These are phyloP conservation scores for Steatocranus sp. DNA, from an alignment of 2,797 vertebrate species.

Conservation along the genomic window DNA sequence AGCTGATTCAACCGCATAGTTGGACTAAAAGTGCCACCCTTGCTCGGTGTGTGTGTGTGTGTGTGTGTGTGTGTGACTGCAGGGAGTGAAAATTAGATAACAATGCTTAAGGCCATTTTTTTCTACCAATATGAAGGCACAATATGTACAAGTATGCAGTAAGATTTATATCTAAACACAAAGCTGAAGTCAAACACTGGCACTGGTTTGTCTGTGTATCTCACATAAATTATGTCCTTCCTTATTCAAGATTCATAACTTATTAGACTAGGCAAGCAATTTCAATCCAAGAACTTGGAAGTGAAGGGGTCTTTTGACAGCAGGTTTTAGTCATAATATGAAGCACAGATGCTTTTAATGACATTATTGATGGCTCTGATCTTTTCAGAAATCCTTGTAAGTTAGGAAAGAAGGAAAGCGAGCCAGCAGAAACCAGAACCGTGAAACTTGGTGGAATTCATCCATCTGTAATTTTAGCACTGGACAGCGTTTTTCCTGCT, in stretches of 20 bases:
- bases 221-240: background rate
- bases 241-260: background rate
- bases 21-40: constrained; percentile 67
- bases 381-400: background rate
- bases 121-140: background rate
- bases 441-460: background rate
- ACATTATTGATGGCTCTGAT: background rate
- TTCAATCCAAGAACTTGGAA: background rate
- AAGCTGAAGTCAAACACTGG: background rate
- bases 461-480: background rate
- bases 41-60: background rate
- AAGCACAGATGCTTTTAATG: background rate
- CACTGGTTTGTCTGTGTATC: background rate
- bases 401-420: background rate
- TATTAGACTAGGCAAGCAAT: background rate
- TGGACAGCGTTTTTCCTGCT: background rate
- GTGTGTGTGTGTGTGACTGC: too few species aligned
- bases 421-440: background rate
- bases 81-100: background rate
- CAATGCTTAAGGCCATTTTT: background rate
- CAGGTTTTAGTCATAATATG: background rate
- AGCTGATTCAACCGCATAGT: constrained; percentile 71
- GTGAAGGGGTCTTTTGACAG: background rate
- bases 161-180: background rate
- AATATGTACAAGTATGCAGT: background rate